Percentiles rank a stretch among this genome's conserved stretches.
phyloP scores from a whole-genome alignment of 2,888 invertebrate species.

The Leptinotarsa haldemani region DNA sequence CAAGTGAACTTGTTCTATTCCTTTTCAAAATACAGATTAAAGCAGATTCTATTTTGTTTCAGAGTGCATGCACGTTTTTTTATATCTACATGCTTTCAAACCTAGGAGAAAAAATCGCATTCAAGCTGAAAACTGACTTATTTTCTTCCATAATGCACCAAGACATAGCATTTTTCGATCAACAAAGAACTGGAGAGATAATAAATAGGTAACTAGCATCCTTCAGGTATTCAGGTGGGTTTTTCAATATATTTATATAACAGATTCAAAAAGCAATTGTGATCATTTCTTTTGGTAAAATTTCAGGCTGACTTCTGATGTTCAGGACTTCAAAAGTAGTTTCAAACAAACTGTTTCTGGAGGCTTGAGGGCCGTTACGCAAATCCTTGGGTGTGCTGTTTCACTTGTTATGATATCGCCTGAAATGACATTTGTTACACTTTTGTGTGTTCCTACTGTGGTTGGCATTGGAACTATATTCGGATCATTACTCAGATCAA shows the following conservation, averaged over 20 bases:
- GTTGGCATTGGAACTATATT: constrained; percentile 86
- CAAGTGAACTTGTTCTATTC: too few relatives aligned
- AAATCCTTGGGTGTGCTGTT: constrained; percentile 82
- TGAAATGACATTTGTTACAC: constrained; percentile 85
- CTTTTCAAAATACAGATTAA: too few relatives aligned
- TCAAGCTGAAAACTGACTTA: constrained; percentile 82
- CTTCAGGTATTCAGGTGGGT: neutral
- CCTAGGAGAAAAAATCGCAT: constrained; percentile 90
- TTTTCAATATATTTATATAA: neutral
- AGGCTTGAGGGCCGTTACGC: constrained; percentile 87
- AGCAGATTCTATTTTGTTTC: constrained; percentile 48
- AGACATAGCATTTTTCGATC: constrained; percentile 92
- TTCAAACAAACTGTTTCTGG: constrained; percentile 95
- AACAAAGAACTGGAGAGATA: constrained; percentile 90
- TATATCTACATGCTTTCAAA: constrained; percentile 90
- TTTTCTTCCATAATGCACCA: constrained; percentile 87
- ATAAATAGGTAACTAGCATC: constrained; percentile 77
- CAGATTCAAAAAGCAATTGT: neutral
- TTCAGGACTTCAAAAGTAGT: constrained; percentile 97
- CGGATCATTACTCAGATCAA: constrained; percentile 80
- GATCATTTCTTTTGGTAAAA: neutral
- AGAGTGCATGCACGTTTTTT: constrained; percentile 84
- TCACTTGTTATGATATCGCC: constrained; percentile 90
- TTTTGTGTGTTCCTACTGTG: constrained; percentile 87
- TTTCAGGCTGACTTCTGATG: constrained; percentile 85